Base-by-base conservation (phyloP, 2,113 vertebrate species). In the Gymnorhina tibicen region DNA sequence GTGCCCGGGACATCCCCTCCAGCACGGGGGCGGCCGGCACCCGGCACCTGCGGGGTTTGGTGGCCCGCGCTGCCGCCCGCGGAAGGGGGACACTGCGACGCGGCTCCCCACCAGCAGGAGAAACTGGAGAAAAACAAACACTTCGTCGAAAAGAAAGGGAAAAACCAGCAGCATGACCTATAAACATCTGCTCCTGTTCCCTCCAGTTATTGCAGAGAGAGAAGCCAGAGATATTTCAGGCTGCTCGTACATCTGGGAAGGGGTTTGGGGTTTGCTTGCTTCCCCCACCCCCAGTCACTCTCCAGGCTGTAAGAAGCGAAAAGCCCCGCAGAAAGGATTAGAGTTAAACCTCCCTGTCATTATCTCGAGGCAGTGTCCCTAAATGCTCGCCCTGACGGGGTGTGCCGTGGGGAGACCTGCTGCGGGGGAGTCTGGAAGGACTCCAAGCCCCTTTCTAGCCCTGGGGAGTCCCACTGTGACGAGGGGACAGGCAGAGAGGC, bases 101-200 rank as follows among this genome's bases (percentile, higher is more conserved):
- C 52, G 23, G 44, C 47, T 82, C 88, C 11, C 23, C 8, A 0
- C 28, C 1, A 35, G 85, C 58, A 10, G 50, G 70, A 41, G 22
- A 58, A 91, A 46, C n/a, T 0, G 3, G 47, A 72, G 85, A 11
- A 69, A 87, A 87, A 85, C 0, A 63, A 87, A 72, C 49, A 8
- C 35, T 55, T 5, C 1, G 9, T 47, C 9, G 8, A 19, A 87
- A 75, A 55, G 52, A n/a, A 42, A 53, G 47, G 9, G 23, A 4
- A 44, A 24, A 83, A 33, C 4, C 72, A 39, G 21, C 44, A 59
- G 62, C 6, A 58, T 93, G 94, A 96, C 86, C 93, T 93, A 92
- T 88, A 79, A 96, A 88, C 89, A 94, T 91, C 89, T 92, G 95
- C 68, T 86, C 26, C 1, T 7, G 72, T 20, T 84, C 76, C 83